Percentiles rank a stretch among this genome's conserved stretches.
Evolutionary conservation across 2,113 vertebrate genomes (phyloP).

Genomic region (Rostratula benghalensis): DNA sequence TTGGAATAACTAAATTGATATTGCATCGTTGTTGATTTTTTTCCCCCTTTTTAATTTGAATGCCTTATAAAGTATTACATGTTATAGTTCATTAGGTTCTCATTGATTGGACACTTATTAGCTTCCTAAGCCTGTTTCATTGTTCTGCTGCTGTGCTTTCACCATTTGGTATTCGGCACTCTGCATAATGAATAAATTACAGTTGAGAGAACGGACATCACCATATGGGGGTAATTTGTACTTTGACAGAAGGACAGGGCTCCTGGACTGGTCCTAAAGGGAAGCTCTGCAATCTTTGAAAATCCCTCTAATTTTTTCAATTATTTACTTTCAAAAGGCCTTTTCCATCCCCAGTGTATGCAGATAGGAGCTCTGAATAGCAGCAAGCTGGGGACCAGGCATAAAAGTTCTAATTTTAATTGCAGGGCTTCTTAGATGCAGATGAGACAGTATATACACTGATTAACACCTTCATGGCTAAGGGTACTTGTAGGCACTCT

Average conservation of each 20-base stretch:
- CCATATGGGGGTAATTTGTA: slow-evolving; percentile 68
- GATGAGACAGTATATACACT: slow-evolving; percentile 32
- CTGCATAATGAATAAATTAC: slow-evolving; percentile 71
- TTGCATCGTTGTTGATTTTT: neutral
- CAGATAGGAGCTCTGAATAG: slow-evolving; percentile 50
- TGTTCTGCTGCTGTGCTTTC: slow-evolving; percentile 59
- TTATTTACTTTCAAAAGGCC: slow-evolving; percentile 70
- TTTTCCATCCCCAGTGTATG: slow-evolving; percentile 55
- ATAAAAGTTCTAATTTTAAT: slow-evolving; percentile 69
- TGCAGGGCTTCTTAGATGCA: slow-evolving; percentile 61
- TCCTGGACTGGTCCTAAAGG: slow-evolving; percentile 57
- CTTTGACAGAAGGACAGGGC: slow-evolving; percentile 60
- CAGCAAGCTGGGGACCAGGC: slow-evolving; percentile 40
- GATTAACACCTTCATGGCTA: slow-evolving; percentile 64
- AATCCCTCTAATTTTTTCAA: slow-evolving; percentile 68
- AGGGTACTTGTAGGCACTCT: neutral
- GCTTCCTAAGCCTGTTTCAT: slow-evolving; percentile 21
- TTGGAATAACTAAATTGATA: slow-evolving; percentile 11
- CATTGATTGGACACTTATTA: slow-evolving; percentile 34
- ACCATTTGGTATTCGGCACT: slow-evolving; percentile 50
- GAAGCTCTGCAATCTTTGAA: slow-evolving; percentile 53
- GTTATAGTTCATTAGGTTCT: slow-evolving; percentile 34
- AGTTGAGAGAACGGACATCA: slow-evolving; percentile 56
- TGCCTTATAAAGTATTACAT: slow-evolving; percentile 32
- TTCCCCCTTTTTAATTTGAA: slow-evolving; percentile 15